Percentiles rank a stretch among this genome's conserved stretches.
phyloP scores from a whole-genome alignment of 1,140 invertebrate species.

The Melipona quadrifasciata region DNA sequence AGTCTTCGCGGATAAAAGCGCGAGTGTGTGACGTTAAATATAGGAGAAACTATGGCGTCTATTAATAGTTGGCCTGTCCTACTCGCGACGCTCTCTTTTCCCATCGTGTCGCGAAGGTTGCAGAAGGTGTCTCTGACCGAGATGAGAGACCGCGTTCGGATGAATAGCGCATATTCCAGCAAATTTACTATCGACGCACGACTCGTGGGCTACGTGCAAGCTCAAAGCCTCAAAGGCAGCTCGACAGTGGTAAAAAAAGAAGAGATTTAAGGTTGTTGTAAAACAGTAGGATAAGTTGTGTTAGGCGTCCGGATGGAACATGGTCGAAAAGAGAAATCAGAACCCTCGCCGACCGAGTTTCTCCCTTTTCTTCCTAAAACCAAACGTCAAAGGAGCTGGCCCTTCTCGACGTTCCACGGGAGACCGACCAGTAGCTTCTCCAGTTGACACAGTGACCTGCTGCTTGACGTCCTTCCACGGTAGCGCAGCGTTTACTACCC shows the following conservation, averaged over 20 bases:
- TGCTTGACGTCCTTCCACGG: constrained; percentile 12
- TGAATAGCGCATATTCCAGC: not conserved
- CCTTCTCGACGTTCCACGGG: not conserved
- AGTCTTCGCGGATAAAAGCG: constrained; percentile 1
- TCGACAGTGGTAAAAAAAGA: not conserved
- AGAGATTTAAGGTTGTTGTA: constrained; percentile 26
- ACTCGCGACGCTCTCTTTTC: not conserved
- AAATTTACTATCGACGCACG: constrained; percentile 20
- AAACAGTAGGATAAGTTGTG: not conserved
- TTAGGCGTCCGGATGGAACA: not conserved
- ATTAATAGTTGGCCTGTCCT: constrained; percentile 23
- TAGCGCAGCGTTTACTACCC: constrained; percentile 49
- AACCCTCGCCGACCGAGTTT: constrained; percentile 23
- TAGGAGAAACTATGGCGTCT: not conserved
- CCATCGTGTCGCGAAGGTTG: not conserved
- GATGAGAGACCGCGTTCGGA: not conserved
- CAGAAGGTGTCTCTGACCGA: not conserved
- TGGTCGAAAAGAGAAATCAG: not conserved
- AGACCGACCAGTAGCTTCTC: not conserved
- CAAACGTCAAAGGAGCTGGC: constrained; percentile 14
- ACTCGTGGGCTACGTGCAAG: not conserved
- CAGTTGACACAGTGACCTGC: constrained; percentile 34
- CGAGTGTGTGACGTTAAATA: constrained; percentile 12
- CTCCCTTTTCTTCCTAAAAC: not conserved
- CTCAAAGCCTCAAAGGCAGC: not conserved